phyloP scores from a whole-genome alignment of 2,797 vertebrate species.

The Aplochiton taeniatus region DNA sequence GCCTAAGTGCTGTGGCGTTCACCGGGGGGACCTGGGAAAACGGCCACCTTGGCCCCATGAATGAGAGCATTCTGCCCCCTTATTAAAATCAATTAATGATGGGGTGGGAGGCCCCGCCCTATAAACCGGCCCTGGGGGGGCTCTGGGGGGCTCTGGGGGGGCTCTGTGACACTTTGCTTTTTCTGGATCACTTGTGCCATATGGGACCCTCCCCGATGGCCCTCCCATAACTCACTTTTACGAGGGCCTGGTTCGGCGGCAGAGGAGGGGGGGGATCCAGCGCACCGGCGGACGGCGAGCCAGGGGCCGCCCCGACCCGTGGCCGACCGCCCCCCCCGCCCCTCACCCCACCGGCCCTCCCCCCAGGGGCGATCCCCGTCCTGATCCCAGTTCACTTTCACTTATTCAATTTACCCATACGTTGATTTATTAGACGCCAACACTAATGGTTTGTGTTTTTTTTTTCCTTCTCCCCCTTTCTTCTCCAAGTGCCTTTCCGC shows the following conservation, averaged over 20 bases:
- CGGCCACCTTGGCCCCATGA: conserved; percentile 70
- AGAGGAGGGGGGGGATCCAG: no score
- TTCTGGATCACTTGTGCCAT: conserved; percentile 80
- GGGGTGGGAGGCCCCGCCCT: conserved; percentile 65
- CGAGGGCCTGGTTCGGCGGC: conserved; percentile 66
- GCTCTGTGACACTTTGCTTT: conserved; percentile 69
- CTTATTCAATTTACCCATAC: no score
- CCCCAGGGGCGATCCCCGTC: no score
- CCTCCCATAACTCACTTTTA: conserved; percentile 77
- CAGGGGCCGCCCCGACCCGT: background rate
- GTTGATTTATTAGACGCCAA: no score
- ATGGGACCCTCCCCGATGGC: conserved; percentile 74
- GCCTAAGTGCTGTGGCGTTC: conserved; percentile 75
- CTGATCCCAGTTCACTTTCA: no score
- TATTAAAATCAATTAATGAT: conserved; percentile 82
- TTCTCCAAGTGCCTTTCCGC: no score
- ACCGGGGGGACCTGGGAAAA: conserved; percentile 45
- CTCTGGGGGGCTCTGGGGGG: conserved; percentile 72
- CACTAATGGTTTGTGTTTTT: no score
- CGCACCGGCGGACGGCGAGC: background rate
- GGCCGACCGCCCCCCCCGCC: background rate
- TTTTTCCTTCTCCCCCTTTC: no score
- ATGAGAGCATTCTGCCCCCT: conserved; percentile 73
- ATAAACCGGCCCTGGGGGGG: conserved; percentile 75
- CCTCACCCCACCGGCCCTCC: background rate